phyloP scores from a whole-genome alignment of 2,797 vertebrate species.

The Paguma larvata region DNA sequence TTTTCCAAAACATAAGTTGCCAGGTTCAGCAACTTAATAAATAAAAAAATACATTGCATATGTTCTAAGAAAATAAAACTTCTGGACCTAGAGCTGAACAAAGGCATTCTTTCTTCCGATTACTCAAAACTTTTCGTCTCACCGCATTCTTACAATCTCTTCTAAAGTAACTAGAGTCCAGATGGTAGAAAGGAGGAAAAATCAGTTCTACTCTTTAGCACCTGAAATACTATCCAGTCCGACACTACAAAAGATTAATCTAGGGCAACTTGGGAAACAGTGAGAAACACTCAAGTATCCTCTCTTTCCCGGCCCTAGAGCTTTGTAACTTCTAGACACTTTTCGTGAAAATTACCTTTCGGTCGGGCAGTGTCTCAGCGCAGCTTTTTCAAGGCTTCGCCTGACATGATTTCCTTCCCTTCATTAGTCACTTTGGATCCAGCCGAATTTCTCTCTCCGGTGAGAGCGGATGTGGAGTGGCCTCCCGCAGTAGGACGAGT shows the following conservation, averaged over 20 bases:
- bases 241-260: neutral
- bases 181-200: neutral
- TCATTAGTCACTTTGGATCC: constrained; percentile 17
- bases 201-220: neutral
- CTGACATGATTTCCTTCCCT: constrained; percentile 66
- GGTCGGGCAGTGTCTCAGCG: constrained; percentile 66
- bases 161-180: neutral
- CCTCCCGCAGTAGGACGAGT: constrained; percentile 46
- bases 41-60: neutral
- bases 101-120: constrained; percentile 86
- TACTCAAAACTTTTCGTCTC: constrained; percentile 82
- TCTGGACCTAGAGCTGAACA: constrained; percentile 84
- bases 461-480: constrained; percentile 74
- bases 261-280: neutral
- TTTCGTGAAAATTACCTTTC: constrained; percentile 71
- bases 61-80: constrained; percentile 64
- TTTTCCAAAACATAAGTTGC: constrained; percentile 61
- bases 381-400: constrained; percentile 67
- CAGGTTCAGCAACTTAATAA: constrained; percentile 51
- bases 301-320: neutral
- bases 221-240: neutral
- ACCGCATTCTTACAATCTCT: constrained; percentile 63
- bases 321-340: neutral
- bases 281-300: neutral
- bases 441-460: constrained; percentile 1